These are phyloP conservation scores for Chelidonichthys spinosus DNA, from an alignment of 2,797 vertebrate genomes.

Conservation along the genomic window DNA sequence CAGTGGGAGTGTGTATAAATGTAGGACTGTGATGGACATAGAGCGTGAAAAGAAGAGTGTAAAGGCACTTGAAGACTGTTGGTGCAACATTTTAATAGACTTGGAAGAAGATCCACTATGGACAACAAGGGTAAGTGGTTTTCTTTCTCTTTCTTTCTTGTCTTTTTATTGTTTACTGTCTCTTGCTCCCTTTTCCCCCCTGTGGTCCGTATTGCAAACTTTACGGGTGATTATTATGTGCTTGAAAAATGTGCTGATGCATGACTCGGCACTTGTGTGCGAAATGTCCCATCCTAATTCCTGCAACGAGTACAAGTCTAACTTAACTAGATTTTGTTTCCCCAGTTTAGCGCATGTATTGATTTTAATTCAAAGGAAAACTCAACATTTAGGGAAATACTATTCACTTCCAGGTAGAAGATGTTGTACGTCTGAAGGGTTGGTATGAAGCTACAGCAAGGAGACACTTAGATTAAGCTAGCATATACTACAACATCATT, in stretches of 20 bases:
- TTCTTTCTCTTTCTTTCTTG: neutral
- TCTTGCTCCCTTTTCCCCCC: neutral
- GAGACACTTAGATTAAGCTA: neutral
- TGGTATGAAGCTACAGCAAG: no score
- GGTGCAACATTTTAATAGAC: neutral
- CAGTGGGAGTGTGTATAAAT: slow-evolving; percentile 67
- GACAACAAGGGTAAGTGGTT: slow-evolving; percentile 48
- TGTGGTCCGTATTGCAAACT: neutral
- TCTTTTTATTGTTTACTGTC: neutral
- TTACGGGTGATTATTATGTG: slow-evolving; percentile 2
- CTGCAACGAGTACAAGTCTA: neutral
- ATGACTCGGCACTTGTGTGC: slow-evolving; percentile 27
- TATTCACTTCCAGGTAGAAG: neutral
- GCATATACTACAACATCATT: neutral
- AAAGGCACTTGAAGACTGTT: slow-evolving; percentile 16
- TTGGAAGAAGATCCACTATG: slow-evolving; percentile 27
- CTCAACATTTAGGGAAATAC: neutral
- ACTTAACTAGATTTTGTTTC: neutral
- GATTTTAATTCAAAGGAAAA: neutral
- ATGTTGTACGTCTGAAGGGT: neutral
- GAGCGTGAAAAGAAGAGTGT: slow-evolving; percentile 18
- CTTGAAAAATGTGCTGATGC: slow-evolving; percentile 45
- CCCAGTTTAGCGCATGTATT: neutral
- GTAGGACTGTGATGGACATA: slow-evolving; percentile 38
- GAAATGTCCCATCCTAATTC: slow-evolving; percentile 45